Conservation (phyloP, 2,888 invertebrate genomes). For the Habrosyne pyritoides region DNA sequence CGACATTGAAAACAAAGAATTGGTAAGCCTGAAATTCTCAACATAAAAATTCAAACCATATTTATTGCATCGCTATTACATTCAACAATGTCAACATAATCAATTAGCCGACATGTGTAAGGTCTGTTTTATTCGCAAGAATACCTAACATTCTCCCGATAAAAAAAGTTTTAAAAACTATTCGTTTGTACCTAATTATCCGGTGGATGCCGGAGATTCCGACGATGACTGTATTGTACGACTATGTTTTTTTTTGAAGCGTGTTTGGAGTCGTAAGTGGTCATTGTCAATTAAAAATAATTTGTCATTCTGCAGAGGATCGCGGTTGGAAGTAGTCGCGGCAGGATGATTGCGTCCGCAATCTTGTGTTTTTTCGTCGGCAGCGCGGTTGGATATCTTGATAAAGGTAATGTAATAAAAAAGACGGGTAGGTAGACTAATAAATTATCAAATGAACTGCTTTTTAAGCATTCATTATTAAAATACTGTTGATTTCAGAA, state of each 20-base stretch:
- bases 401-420: slow-evolving; percentile 59
- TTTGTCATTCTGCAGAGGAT: slow-evolving; percentile 46
- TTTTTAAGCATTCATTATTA: too few relatives aligned
- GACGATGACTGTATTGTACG: background rate
- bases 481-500: too few relatives aligned
- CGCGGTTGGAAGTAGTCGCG: slow-evolving; percentile 38
- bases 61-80: background rate
- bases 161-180: background rate
- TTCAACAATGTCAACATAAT: background rate
- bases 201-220: slow-evolving; percentile 12
- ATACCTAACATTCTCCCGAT: background rate
- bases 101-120: background rate
- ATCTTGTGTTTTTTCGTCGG: slow-evolving; percentile 57
- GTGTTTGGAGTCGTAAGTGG: background rate
- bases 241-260: slow-evolving; percentile 9
- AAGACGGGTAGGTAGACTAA: background rate
- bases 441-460: too few relatives aligned
- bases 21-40: background rate
- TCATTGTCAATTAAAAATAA: slow-evolving; percentile 13
- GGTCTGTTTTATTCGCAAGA: background rate
- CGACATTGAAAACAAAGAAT: too few relatives aligned
- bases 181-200: background rate
- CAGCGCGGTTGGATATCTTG: slow-evolving; percentile 49
- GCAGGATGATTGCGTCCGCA: slow-evolving; percentile 46
- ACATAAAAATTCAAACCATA: background rate